These are phyloP conservation scores for Sinella curviseta DNA, from an alignment of 1,140 invertebrate genomes.

Conservation along the genomic window DNA sequence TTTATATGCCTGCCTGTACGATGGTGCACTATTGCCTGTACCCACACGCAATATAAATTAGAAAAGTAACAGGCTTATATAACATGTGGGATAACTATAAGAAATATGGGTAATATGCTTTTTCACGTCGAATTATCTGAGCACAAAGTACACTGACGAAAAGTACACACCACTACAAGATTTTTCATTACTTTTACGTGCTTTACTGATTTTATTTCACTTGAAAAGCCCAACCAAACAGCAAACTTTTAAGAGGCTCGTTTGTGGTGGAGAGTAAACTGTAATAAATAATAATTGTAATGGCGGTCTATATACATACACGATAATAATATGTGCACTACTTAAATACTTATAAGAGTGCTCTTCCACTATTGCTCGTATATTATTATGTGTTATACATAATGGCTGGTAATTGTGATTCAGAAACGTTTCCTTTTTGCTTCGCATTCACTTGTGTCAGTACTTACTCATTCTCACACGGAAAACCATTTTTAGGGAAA, in stretches of 20 bases:
- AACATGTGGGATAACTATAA: too few species aligned
- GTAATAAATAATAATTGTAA: conserved; percentile 11
- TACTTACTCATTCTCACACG: not conserved
- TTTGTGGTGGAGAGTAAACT: conserved; percentile 3
- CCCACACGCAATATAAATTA: too few species aligned
- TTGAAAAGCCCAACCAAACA: not conserved
- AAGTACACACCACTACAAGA: not conserved
- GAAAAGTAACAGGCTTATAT: too few species aligned
- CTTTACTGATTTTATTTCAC: conserved; percentile 9
- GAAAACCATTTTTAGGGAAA: not conserved
- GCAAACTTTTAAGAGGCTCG: not conserved
- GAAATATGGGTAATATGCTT: too few species aligned
- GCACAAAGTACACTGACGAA: too few species aligned
- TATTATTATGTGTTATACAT: not conserved
- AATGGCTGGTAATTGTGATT: not conserved
- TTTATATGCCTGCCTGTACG: too few species aligned
- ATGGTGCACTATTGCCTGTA: too few species aligned
- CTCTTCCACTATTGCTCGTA: not conserved
- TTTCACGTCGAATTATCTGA: too few species aligned
- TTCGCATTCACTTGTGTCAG: not conserved
- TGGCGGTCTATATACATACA: not conserved
- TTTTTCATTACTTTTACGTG: conserved; percentile 23
- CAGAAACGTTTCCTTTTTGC: not conserved
- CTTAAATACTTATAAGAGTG: not conserved
- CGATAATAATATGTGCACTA: not conserved